Percentiles rank a stretch among this genome's conserved stretches.
These are phyloP conservation scores for Cliona cf. orientalis DNA, from an alignment of 37 sponge, comb jelly and placozoan species.

Conservation along the genomic window DNA sequence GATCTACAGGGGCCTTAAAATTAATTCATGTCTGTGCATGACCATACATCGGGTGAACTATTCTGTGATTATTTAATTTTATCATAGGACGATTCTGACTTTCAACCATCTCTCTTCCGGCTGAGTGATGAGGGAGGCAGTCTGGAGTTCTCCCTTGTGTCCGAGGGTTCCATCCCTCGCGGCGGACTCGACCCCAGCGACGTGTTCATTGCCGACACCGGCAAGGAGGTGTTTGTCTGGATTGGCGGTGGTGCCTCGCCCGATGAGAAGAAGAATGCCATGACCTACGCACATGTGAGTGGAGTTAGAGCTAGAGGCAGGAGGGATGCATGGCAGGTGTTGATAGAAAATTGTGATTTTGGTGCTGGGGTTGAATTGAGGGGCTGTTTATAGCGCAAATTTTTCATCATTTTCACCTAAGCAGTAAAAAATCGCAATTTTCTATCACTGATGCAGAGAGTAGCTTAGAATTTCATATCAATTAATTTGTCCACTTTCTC, in stretches of 20 bases:
- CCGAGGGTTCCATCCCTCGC: constrained; percentile 42
- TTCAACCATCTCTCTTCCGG: constrained; percentile 40
- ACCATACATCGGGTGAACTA: background rate
- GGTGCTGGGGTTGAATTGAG: background rate
- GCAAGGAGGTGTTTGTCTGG: constrained; percentile 69
- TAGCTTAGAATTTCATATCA: background rate
- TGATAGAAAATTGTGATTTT: background rate
- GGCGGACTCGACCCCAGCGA: constrained; percentile 66
- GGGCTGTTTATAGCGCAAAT: background rate
- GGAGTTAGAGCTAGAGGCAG: background rate
- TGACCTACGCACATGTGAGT: constrained; percentile 85
- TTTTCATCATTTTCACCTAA: background rate
- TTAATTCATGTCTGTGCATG: no score
- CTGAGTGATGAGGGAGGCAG: constrained; percentile 83
- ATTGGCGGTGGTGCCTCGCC: constrained; percentile 65
- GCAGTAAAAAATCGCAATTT: background rate
- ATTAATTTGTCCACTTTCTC: background rate
- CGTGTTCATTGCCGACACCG: constrained; percentile 78
- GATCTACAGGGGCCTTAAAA: no score
- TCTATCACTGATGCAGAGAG: background rate
- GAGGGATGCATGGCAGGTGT: background rate
- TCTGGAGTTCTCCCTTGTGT: constrained; percentile 52
- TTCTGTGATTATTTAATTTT: background rate
- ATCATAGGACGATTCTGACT: constrained; percentile 22
- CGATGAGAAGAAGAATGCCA: constrained; percentile 80